phyloP scores from a whole-genome alignment of 2,113 vertebrate genomes.

The Hemichromis elongatus region DNA sequence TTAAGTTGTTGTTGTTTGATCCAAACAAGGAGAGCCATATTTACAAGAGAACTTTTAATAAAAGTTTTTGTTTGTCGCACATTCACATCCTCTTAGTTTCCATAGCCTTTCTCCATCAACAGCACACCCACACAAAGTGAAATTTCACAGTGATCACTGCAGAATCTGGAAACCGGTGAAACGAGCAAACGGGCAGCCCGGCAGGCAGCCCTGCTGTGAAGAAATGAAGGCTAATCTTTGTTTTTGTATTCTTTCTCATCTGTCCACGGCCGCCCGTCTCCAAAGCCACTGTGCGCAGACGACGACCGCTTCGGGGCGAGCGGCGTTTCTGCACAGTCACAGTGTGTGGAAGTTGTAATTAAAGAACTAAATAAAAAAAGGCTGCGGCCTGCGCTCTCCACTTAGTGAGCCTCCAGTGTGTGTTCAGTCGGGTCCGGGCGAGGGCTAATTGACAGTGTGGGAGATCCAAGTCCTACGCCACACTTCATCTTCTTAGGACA shows the following conservation, averaged over 20 bases:
- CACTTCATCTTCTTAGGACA: conserved; percentile 41
- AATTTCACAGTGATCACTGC: conserved; percentile 21
- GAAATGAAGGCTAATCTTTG: conserved; percentile 40
- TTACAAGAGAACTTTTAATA: neutral
- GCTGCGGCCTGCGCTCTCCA: conserved; percentile 42
- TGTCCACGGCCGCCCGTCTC: conserved; percentile 12
- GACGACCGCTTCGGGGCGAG: conserved; percentile 3
- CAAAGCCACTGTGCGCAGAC: conserved; percentile 14
- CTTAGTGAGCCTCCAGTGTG: conserved; percentile 31
- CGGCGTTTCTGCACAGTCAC: conserved; percentile 40
- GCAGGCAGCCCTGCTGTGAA: conserved; percentile 6
- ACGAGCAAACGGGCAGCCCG: neutral
- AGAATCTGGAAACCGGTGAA: conserved; percentile 12
- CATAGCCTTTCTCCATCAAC: neutral
- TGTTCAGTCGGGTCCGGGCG: conserved; percentile 26
- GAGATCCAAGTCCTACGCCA: conserved; percentile 50
- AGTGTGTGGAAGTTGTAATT: conserved; percentile 62
- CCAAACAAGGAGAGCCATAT: neutral
- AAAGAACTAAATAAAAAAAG: conserved; percentile 56
- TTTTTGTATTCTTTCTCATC: conserved; percentile 41
- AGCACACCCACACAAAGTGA: conserved; percentile 6
- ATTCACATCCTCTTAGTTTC: neutral
- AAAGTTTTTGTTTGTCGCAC: neutral
- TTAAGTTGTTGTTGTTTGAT: neutral
- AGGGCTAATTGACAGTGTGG: conserved; percentile 62